Evolutionary conservation across 2,113 vertebrate genomes (phyloP).

Genomic region (Apaloderma vittatum): DNA sequence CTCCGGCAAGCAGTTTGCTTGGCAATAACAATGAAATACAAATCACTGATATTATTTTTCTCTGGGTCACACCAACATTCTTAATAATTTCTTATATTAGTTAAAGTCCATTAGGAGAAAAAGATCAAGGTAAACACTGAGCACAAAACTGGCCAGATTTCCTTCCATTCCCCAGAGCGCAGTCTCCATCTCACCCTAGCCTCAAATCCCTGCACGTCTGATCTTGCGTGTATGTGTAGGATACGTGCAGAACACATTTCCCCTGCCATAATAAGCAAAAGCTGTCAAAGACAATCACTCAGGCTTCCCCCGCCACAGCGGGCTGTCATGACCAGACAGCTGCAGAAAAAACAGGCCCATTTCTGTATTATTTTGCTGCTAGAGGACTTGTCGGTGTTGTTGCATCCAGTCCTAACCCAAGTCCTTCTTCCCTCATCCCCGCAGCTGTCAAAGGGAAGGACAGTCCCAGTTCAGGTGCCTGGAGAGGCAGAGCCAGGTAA

Average conservation of each 20-base stretch:
- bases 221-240: accelerated
- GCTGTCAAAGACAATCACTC: background rate
- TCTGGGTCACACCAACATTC: background rate
- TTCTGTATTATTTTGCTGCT: background rate
- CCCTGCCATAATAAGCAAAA: background rate
- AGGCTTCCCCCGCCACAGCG: background rate
- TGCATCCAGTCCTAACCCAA: background rate
- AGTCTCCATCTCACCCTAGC: background rate
- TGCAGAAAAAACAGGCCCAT: background rate
- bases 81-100: background rate
- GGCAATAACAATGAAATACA: background rate
- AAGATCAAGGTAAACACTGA: background rate
- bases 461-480: background rate
- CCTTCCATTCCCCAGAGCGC: background rate
- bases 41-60: background rate
- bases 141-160: background rate
- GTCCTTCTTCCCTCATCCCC: background rate
- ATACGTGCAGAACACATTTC: background rate
- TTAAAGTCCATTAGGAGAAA: background rate
- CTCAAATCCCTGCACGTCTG: background rate
- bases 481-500: background rate
- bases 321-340: background rate
- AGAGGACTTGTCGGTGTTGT: background rate
- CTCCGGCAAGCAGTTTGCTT: background rate
- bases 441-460: background rate